Conservation (phyloP, 2,888 invertebrate species). For the Leptodirus hochenwartii region DNA sequence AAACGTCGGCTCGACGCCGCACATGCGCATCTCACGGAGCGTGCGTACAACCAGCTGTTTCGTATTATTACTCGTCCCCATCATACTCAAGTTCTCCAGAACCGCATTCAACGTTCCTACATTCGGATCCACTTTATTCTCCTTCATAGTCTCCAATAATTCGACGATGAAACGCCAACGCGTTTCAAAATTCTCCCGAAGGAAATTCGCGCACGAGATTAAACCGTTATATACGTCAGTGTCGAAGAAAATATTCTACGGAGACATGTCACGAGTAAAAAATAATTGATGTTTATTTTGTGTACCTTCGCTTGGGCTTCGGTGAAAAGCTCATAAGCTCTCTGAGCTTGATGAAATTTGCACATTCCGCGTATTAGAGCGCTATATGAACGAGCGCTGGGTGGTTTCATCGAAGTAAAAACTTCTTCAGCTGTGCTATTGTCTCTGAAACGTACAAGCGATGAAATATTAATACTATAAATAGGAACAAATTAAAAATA, state of each 20-base stretch:
- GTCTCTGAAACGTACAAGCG: conserved; percentile 29
- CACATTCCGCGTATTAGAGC: conserved; percentile 68
- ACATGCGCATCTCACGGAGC: conserved; percentile 41
- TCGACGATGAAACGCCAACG: conserved; percentile 43
- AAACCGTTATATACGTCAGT: conserved; percentile 52
- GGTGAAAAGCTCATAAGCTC: conserved; percentile 42
- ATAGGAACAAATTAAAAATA: conserved; percentile 9
- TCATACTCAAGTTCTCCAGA: conserved; percentile 31
- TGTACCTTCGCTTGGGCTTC: conserved; percentile 48
- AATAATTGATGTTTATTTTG: conserved; percentile 29
- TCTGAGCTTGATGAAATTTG: conserved; percentile 50
- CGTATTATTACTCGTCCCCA: conserved; percentile 26
- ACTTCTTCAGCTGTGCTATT: conserved; percentile 56
- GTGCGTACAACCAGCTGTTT: conserved; percentile 30
- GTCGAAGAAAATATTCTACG: too few species aligned
- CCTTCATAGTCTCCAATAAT: conserved; percentile 44
- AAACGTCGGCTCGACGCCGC: conserved; percentile 56
- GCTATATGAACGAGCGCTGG: conserved; percentile 51
- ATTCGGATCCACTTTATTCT: conserved; percentile 36
- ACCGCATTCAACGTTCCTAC: conserved; percentile 45
- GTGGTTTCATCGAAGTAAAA: conserved; percentile 50
- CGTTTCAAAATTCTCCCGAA: conserved; percentile 45
- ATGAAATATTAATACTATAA: conserved; percentile 6
- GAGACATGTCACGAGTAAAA: too few species aligned
- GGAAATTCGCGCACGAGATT: conserved; percentile 37